Conservation (phyloP, 2,797 vertebrate species). For the Uromys caudimaculatus region DNA sequence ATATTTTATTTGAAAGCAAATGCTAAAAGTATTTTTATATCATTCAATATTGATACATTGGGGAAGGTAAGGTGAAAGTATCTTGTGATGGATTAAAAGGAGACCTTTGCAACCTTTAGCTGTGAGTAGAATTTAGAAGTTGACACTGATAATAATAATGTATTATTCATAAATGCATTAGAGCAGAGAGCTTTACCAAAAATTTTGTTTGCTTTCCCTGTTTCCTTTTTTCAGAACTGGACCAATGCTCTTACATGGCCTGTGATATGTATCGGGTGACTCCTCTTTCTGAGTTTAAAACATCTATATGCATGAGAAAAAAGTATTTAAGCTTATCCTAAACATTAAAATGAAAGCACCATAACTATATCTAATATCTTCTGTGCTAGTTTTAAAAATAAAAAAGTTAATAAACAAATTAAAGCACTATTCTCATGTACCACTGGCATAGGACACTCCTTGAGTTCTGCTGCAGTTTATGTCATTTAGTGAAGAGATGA, state of each 20-base stretch:
- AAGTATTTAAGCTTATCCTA: not conserved
- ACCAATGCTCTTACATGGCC: not conserved
- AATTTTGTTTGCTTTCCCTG: not conserved
- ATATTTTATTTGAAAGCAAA: slow-evolving; percentile 83
- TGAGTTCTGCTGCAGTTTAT: not conserved
- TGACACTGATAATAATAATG: slow-evolving; percentile 57
- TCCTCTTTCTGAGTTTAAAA: not conserved
- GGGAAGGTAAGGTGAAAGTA: slow-evolving; percentile 59
- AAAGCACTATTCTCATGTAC: not conserved
- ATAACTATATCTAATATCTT: not conserved
- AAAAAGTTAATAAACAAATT: not conserved
- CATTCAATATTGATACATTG: slow-evolving; percentile 77
- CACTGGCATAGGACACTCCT: not conserved
- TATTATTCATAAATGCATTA: slow-evolving; percentile 72
- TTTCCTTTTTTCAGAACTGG: slow-evolving; percentile 34
- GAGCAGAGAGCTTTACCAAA: slow-evolving; percentile 18
- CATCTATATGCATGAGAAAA: not conserved
- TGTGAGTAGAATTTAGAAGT: slow-evolving; percentile 61
- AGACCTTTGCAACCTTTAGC: slow-evolving; percentile 56
- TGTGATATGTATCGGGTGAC: not conserved
- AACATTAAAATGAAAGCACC: slow-evolving; percentile 1
- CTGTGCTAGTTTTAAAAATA: not conserved
- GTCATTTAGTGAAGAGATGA: not conserved
- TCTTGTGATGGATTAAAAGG: slow-evolving; percentile 70
- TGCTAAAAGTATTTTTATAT: slow-evolving; percentile 78